A percentile compares a stretch with the other conserved stretches of the same genome.
Conservation (phyloP, 2,113 vertebrate genomes). For the Cochlearius cochlearius region DNA sequence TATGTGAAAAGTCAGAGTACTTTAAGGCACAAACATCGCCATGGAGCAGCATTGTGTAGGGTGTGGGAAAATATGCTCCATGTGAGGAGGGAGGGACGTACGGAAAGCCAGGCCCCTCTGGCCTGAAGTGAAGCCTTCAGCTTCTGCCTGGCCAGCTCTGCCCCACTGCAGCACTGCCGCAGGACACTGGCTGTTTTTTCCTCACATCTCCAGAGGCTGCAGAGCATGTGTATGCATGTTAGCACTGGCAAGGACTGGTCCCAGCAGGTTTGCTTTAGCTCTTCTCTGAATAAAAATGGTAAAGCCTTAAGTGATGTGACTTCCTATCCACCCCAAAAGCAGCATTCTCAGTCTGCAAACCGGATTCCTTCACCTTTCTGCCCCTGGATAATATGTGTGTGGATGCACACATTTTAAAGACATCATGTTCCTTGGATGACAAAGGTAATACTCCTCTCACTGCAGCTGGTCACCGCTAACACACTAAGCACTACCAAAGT, state of each 20-base stretch:
- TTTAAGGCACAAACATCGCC: not conserved
- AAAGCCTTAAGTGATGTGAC: not conserved
- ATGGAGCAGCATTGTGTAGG: not conserved
- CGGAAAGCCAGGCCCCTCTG: rapidly evolving
- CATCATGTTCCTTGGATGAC: not conserved
- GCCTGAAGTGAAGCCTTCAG: not conserved
- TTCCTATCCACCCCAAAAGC: not conserved
- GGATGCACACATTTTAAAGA: not conserved
- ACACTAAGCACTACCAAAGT: not conserved
- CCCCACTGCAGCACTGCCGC: not conserved
- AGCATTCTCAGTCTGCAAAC: not conserved
- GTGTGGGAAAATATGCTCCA: not conserved
- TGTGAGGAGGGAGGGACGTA: rapidly evolving
- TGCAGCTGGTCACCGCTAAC: not conserved
- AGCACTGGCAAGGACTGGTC: not conserved
- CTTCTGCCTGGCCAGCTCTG: not conserved
- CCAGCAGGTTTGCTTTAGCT: not conserved
- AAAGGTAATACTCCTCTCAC: not conserved
- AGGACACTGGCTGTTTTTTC: not conserved
- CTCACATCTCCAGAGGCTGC: not conserved
- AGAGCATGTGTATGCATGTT: not conserved
- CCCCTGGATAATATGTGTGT: rapidly evolving
- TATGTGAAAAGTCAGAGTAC: not conserved
- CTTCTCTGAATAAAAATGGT: not conserved
- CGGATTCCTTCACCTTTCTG: not conserved